Conservation (phyloP, 1,140 invertebrate species). For the Dryas iulia region DNA sequence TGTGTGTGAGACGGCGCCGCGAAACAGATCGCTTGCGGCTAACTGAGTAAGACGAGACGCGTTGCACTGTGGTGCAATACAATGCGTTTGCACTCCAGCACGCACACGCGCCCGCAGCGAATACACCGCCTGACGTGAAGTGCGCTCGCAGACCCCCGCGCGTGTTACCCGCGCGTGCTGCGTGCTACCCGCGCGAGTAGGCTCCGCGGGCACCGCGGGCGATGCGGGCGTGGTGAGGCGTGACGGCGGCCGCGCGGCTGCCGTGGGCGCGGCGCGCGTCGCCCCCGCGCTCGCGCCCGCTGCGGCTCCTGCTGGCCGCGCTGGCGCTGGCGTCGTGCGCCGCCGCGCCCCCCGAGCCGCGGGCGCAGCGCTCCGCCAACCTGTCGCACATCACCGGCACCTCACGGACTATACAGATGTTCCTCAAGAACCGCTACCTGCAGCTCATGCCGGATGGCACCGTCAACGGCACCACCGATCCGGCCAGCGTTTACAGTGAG, state of each 20-base stretch:
- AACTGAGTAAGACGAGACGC: constrained; percentile 46
- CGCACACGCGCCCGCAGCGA: neutral
- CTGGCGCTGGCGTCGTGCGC: constrained; percentile 66
- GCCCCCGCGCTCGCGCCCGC: constrained; percentile 65
- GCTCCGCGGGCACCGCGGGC: constrained; percentile 85
- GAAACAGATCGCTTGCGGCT: constrained; percentile 47
- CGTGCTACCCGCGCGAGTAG: constrained; percentile 83
- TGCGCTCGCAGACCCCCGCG: constrained; percentile 68
- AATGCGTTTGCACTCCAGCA: constrained; percentile 12
- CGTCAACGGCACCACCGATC: constrained; percentile 88
- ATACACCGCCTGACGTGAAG: constrained; percentile 27
- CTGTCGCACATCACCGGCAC: constrained; percentile 87
- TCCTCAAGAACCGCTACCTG: constrained; percentile 88
- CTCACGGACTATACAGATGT: constrained; percentile 88
- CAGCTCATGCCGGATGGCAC: constrained; percentile 89
- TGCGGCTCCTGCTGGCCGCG: constrained; percentile 68
- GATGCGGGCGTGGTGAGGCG: constrained; percentile 59
- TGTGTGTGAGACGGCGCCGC: constrained; percentile 55
- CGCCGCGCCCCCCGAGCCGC: constrained; percentile 71
- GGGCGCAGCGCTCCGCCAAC: constrained; percentile 85
- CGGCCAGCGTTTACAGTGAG: constrained; percentile 90
- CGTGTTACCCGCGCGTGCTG: constrained; percentile 64
- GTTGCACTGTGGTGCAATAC: constrained; percentile 46
- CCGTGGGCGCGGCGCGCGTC: constrained; percentile 76
- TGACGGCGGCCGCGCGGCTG: constrained; percentile 72